These are phyloP conservation scores for Zophobas morio DNA, from an alignment of 1,140 invertebrate species.

Conservation along the genomic window DNA sequence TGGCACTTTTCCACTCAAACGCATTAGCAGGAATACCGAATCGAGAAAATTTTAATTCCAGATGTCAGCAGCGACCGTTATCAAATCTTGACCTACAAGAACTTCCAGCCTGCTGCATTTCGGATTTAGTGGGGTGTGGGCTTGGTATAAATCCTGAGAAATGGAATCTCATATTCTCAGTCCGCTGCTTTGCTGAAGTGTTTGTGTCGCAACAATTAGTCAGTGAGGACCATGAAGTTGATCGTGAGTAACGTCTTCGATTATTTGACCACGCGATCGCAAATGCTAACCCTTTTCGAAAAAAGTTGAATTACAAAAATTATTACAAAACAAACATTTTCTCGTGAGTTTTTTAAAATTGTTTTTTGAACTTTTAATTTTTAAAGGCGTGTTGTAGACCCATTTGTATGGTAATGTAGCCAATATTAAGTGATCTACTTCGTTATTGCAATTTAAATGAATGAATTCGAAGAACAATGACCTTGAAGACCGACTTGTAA, in stretches of 20 bases:
- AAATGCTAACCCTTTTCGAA: constrained; percentile 7
- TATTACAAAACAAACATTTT: too few species aligned
- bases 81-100: constrained; percentile 17
- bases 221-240: constrained; percentile 18
- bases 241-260: constrained; percentile 23
- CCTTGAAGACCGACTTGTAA: constrained; percentile 8
- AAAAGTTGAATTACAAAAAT: too few species aligned
- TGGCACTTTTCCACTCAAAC: neutral
- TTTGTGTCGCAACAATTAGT: constrained; percentile 41
- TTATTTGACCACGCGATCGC: neutral
- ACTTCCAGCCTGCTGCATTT: constrained; percentile 18
- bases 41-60: too few species aligned
- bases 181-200: constrained; percentile 39
- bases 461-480: constrained; percentile 8
- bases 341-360: too few species aligned
- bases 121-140: constrained; percentile 44
- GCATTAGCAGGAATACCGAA: too few species aligned
- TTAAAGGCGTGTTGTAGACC: constrained; percentile 8
- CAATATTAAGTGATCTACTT: constrained; percentile 1
- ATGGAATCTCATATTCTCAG: constrained; percentile 46
- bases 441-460: constrained; percentile 10
- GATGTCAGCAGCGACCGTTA: constrained; percentile 1
- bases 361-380: neutral
- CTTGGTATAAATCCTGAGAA: constrained; percentile 45
- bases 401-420: constrained; percentile 11